Percentiles rank a stretch among this genome's conserved stretches.
These are phyloP conservation scores for Cistogaster globosa DNA, from an alignment of 2,888 invertebrate species.

Conservation along the genomic window DNA sequence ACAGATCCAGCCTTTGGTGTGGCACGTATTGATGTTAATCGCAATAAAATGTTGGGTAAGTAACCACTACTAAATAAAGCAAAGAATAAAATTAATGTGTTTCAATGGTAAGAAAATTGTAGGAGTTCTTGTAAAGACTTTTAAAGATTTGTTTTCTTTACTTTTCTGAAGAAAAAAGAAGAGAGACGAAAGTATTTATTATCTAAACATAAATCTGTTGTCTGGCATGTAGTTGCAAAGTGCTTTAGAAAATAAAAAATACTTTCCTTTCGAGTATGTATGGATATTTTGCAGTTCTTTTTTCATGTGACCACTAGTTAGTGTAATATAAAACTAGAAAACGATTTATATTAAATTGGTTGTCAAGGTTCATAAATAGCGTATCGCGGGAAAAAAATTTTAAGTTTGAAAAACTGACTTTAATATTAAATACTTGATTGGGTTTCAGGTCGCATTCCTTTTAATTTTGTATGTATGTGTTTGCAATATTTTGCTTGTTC, in stretches of 20 bases:
- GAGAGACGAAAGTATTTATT: not conserved
- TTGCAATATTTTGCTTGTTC: no score
- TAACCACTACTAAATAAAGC: conserved; percentile 46
- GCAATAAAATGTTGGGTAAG: conserved; percentile 97
- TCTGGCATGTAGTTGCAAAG: not conserved
- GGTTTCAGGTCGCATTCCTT: no score
- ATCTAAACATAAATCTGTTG: not conserved
- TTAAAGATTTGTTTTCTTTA: conserved; percentile 1
- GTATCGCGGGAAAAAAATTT: no score
- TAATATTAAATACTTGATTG: no score
- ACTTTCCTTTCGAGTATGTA: not conserved
- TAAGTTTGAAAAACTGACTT: no score
- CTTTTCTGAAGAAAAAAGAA: not conserved
- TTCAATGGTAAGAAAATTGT: not conserved
- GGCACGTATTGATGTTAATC: conserved; percentile 94
- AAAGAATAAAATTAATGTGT: not conserved
- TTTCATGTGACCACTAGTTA: not conserved
- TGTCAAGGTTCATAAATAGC: conserved; percentile 8
- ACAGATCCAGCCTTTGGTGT: conserved; percentile 99
- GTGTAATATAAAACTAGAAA: not conserved
- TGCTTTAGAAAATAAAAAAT: not conserved
- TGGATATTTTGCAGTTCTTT: not conserved
- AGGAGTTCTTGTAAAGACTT: not conserved
- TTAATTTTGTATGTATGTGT: no score
- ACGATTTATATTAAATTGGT: conserved; percentile 17